Evolutionary conservation across 2,888 invertebrate genomes (phyloP).

Genomic region (Nemapogon koenigi): DNA sequence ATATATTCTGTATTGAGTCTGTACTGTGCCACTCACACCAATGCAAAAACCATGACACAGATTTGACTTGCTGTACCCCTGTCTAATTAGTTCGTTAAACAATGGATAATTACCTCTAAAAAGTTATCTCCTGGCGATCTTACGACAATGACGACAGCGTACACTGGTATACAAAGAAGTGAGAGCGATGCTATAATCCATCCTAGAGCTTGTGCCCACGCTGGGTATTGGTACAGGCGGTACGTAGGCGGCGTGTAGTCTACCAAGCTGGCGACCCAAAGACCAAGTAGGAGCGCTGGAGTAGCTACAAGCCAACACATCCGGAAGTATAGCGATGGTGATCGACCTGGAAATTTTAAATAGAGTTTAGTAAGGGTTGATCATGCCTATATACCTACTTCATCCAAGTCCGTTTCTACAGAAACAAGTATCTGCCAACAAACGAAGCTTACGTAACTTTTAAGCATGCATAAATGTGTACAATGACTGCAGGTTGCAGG

Average conservation of each 20-base stretch:
- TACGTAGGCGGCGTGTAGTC: conserved; percentile 88
- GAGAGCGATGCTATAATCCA: conserved; percentile 87
- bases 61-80: no score
- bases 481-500: no score
- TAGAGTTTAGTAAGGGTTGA: not conserved
- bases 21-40: no score
- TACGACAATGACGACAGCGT: conserved; percentile 75
- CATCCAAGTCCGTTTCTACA: no score
- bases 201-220: conserved; percentile 85
- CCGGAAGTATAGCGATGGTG: conserved; percentile 81
- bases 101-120: conserved; percentile 80
- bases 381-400: no score
- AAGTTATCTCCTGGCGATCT: conserved; percentile 75
- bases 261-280: conserved; percentile 88
- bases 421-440: no score
- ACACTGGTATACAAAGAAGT: conserved; percentile 84
- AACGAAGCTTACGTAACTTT: no score
- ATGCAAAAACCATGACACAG: no score
- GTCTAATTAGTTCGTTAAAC: no score
- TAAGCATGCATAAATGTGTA: no score
- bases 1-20: no score
- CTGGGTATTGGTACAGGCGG: conserved; percentile 82
- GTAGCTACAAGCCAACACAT: conserved; percentile 86
- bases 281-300: conserved; percentile 80
- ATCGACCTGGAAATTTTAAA: conserved; percentile 44